Evolutionary conservation across 2,888 invertebrate genomes (phyloP).

Genomic region (Fragum whitleyi): DNA sequence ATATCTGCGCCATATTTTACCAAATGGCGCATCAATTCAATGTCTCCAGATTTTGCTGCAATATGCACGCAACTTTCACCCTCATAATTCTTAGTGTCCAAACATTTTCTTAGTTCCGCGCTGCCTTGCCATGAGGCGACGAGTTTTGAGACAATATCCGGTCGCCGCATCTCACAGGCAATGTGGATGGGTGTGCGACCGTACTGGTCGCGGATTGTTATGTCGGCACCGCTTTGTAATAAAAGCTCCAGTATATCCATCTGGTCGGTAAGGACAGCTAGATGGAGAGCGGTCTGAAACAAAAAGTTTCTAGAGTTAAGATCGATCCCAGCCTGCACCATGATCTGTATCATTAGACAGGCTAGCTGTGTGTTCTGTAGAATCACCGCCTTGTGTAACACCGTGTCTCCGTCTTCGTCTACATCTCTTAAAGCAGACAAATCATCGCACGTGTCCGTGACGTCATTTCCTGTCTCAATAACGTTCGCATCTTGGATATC

Average conservation of each 20-base stretch:
- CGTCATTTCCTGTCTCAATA: background rate
- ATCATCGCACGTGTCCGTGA: background rate
- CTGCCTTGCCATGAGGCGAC: background rate
- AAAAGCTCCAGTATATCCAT: background rate
- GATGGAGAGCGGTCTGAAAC: constrained; percentile 33
- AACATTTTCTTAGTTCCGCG: background rate
- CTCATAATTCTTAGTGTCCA: constrained; percentile 25
- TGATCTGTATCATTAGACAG: constrained; percentile 39
- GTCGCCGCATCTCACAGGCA: constrained; percentile 13
- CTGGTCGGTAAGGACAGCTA: constrained; percentile 26
- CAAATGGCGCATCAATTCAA: constrained; percentile 6
- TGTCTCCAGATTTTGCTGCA: constrained; percentile 18
- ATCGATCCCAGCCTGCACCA: background rate
- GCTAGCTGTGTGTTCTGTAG: constrained; percentile 28
- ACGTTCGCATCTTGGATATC: background rate
- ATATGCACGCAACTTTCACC: constrained; percentile 35
- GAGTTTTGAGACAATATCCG: constrained; percentile 8
- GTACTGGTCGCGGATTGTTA: background rate
- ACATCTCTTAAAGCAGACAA: constrained; percentile 10
- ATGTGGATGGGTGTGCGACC: constrained; percentile 26
- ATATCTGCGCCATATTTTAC: constrained; percentile 19
- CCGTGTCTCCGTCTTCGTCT: constrained; percentile 67
- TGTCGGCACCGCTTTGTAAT: background rate
- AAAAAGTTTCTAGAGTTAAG: constrained; percentile 15
- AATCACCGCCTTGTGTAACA: constrained; percentile 63